These are phyloP conservation scores for Porites divaricata DNA, from an alignment of 92 coral and sea anemone species.

Conservation along the genomic window DNA sequence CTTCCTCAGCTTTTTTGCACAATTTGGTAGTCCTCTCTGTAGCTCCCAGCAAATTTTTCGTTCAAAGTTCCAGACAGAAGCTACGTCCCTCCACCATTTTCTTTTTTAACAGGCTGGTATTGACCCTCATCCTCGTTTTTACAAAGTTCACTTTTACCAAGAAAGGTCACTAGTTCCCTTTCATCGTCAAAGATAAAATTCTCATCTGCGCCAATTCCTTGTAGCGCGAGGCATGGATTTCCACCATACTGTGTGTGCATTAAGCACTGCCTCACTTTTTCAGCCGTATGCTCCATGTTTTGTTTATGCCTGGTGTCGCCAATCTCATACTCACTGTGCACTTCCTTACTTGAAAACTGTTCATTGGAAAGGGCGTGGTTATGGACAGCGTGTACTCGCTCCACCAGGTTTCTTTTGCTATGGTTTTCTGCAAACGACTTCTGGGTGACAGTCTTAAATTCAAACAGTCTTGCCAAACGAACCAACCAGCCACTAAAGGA, in stretches of 20 bases:
- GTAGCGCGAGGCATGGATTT: neutral
- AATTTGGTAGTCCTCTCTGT: slow-evolving; percentile 53
- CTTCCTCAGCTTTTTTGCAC: slow-evolving; percentile 22
- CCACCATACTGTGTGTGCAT: slow-evolving; percentile 12
- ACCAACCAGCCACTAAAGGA: slow-evolving; percentile 49
- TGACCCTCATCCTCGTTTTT: slow-evolving; percentile 35
- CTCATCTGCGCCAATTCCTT: slow-evolving; percentile 58
- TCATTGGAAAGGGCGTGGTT: slow-evolving; percentile 10
- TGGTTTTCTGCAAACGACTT: slow-evolving; percentile 18
- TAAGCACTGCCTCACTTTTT: slow-evolving; percentile 10
- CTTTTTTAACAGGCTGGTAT: slow-evolving; percentile 40
- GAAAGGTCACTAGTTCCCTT: slow-evolving; percentile 49
- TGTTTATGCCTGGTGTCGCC: neutral
- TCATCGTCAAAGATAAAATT: slow-evolving; percentile 58
- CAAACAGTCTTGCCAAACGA: slow-evolving; percentile 16
- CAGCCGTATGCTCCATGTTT: slow-evolving; percentile 32
- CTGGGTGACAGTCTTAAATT: slow-evolving; percentile 22
- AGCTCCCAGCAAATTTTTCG: slow-evolving; percentile 43
- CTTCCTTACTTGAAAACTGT: slow-evolving; percentile 1
- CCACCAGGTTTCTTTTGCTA: slow-evolving; percentile 22
- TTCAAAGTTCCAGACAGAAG: slow-evolving; percentile 53
- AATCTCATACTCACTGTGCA: neutral
- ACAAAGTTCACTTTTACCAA: slow-evolving; percentile 24
- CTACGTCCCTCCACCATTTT: slow-evolving; percentile 26
- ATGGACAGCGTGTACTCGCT: slow-evolving; percentile 20